Evolutionary conservation across 2,113 vertebrate species (phyloP).

Genomic region (Holacanthus passer): DNA sequence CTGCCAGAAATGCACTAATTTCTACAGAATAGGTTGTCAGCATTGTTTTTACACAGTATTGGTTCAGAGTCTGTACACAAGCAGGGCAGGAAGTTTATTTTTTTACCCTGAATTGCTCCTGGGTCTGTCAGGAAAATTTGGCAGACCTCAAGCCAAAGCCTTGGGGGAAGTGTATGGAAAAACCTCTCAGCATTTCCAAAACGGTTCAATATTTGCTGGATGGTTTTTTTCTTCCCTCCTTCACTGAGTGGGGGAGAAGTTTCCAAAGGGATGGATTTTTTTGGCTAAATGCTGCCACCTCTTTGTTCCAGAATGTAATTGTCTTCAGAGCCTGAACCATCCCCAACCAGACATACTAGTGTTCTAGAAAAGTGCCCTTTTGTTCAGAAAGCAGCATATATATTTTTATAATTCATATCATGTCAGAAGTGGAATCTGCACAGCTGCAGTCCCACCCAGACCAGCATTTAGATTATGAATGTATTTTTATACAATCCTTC

Average conservation of each 20-base stretch:
- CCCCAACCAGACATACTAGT: conserved; percentile 6
- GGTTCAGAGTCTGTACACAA: conserved; percentile 17
- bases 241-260: background rate
- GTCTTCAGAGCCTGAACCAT: background rate
- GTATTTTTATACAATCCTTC: conserved; percentile 67
- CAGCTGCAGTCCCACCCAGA: conserved; percentile 28
- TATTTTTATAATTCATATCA: conserved; percentile 67
- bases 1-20: conserved; percentile 67
- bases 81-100: conserved; percentile 25
- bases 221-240: conserved; percentile 10
- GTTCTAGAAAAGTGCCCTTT: conserved; percentile 76
- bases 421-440: conserved; percentile 31
- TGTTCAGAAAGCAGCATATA: conserved; percentile 25
- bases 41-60: background rate
- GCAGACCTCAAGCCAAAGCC: conserved; percentile 69
- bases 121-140: conserved; percentile 27
- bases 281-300: conserved; percentile 51
- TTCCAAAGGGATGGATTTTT: conserved; percentile 34
- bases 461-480: conserved; percentile 78
- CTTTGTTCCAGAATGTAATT: conserved; percentile 67
- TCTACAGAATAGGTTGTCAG: conserved; percentile 11
- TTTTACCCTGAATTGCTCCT: conserved; percentile 29
- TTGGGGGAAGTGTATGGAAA: conserved; percentile 25
- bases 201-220: conserved; percentile 30
- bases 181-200: conserved; percentile 48